Evolutionary conservation across 2,113 vertebrate species (phyloP), one percentile per base, ranked within the genome.

Genomic region (Hystrix brachyura): DNA sequence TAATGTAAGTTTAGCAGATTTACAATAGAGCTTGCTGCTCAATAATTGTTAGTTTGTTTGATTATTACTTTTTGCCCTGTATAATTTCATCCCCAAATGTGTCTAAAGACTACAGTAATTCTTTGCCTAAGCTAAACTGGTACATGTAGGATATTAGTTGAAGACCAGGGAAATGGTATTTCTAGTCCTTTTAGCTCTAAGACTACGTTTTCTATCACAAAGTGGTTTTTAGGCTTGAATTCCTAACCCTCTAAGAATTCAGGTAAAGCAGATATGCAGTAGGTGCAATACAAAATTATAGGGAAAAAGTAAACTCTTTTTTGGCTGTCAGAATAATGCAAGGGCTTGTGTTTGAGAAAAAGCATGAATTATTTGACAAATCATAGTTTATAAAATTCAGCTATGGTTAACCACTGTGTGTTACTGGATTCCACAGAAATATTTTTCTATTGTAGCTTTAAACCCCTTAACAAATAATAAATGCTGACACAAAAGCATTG

Each of bases 391-490:
- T 96, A 86, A 95, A 97, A 97, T 92, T 95, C 60, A 69, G 85
- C 81, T 94, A 43, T 85, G 90, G 90, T 92, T 98, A 97, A 96
- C 90, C 57, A 93, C 88, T 94, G 67, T 93, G 80, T 92, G 64
- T 97, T 97, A 94, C 90, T 74, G 29, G 43, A 95, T 97, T 96
- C 95, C 93, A 95, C 90, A 97, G 95, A 98, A 97, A 90, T 97
- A 94, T 92, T 97, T 94, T 95, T 96, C 93, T 85, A 43, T 95
- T 96, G 76, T 94, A 88, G 92, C 94, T 95, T 95, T 94, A 97
- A 96, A 92, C 27, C 65, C 51, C 65, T 97, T 96, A 94, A 80
- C 76, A 97, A 92, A 94, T 97, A 96, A 95, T 88, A 81, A 96
- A 78, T 14, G 18, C 81, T 86, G 95, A 87, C 92, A 92, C 90